Percentiles rank a stretch among this genome's conserved stretches.
Conservation (phyloP, 2,113 vertebrate species). For the Clupea harengus region DNA sequence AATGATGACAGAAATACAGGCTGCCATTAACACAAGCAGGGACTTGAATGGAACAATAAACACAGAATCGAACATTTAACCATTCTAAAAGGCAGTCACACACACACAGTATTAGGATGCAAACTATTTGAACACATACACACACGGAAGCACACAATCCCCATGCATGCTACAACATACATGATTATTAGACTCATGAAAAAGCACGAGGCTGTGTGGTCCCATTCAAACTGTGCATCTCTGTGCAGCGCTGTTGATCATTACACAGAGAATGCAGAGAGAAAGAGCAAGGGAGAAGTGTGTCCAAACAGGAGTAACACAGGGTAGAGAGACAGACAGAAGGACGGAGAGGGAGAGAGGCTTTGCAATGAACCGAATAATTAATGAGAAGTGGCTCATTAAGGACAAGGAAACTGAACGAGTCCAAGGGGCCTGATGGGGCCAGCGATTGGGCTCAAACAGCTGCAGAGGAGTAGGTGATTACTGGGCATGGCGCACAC, state of each 20-base stretch:
- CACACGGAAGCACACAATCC: no score
- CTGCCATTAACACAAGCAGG: no score
- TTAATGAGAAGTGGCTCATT: conserved; percentile 32
- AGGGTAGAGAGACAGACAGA: background rate
- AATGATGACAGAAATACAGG: no score
- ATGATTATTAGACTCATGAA: conserved; percentile 50
- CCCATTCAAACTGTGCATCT: conserved; percentile 28
- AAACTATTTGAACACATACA: no score
- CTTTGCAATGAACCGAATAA: conserved; percentile 39
- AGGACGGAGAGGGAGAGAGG: conserved; percentile 21
- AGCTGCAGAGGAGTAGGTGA: background rate
- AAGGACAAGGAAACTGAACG: conserved; percentile 21
- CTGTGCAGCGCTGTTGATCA: conserved; percentile 37
- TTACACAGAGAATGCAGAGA: conserved; percentile 7
- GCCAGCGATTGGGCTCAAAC: background rate
- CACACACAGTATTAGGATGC: no score
- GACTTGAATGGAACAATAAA: no score
- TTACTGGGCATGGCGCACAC: background rate
- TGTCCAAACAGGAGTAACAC: background rate
- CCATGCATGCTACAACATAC: background rate
- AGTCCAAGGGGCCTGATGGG: background rate
- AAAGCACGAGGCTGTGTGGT: conserved; percentile 42
- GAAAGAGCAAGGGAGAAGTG: background rate
- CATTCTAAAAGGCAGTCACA: no score
- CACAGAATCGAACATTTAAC: no score